Evolutionary conservation across 2,888 invertebrate genomes (phyloP), one percentile per base, ranked within the genome.

Genomic region (Drosophila paucipuncta): DNA sequence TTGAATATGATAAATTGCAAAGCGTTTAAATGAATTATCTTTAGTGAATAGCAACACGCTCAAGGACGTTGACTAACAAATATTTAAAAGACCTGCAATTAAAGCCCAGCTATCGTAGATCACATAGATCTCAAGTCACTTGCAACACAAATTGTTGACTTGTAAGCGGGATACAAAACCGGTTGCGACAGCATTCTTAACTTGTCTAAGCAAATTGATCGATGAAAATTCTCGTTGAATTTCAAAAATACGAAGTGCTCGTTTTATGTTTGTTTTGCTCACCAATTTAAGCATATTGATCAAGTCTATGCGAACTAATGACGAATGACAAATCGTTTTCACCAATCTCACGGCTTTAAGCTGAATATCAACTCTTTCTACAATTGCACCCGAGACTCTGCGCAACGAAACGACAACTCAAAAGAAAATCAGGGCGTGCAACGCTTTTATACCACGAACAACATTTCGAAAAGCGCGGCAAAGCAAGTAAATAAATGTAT

Each of bases 341-440:
- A 85, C 85, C 85, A 85, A 88, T 85, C 85, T 85, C 74, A 30
- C 57, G 35, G 39, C 49, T 65, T 50, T 25, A 49, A 53, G 30
- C 47, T 47, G 53, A 54, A 68, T 39, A 57, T 54, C 63, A 39
- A 78, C 54, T 62, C 30, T 73, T 74, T 74, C 74, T 89, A 91
- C 92, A 93, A 92, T 92, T 92, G 91, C 92, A 92, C 92, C 90
- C 92, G 91, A 92, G 91, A 92, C 93, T 93, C 92, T 93, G 92
- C 92, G 91, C 92, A 93, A 91, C 92, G 91, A 92, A 92, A 91
- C 91, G 92, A 92, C 92, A 91, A 93, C 92, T 93, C 92, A 91
- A 93, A 92, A 92, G 92, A 93, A 92, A 92, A 91, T 87, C 91
- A 88, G 91, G 90, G 89, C 89, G 92, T 91, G 89, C 90, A 90